Base-by-base conservation (phyloP, 2,797 vertebrate genomes). In the Pipistrellus nathusii region DNA sequence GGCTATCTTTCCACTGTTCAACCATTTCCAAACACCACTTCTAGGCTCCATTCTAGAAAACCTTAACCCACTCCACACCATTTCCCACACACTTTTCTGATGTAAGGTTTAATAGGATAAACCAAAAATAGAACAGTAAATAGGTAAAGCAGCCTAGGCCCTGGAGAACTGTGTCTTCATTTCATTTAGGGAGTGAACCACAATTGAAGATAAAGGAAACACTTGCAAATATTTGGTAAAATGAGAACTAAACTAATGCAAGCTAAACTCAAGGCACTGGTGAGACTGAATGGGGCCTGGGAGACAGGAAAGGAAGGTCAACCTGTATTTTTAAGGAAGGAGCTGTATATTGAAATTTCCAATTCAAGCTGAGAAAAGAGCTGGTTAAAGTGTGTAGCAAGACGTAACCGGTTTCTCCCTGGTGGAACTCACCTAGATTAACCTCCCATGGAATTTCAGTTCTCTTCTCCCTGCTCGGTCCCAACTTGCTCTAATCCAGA, bases 151-250 rank as follows among this genome's bases (percentile, higher is more conserved):
- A 87, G 35, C 20, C 64, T 51, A 62, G 46, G 55, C 72, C 53
- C 59, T 85, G 88, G 64, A 93, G 69, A 96, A 91, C 62, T 11
- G 1, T 23, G 17, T 76, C 59, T 80, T 88, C n/a, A n/a, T 62
- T 87, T 83, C 68, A 88, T 77, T 57, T 72, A 23, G 35, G 35
- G 68, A 85, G 23, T 41, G 55, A 92, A 77, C 85, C 44, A 53
- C 68, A 69, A 72, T 15, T 35, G 75, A 84, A 90, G 83, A 84
- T 53, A 76, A 87, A 94, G 17, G 53, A 94, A 96, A 94, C 32
- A 80, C 62, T 84, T 85, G 66, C 32, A 32, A 83, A 94, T 75
- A 35, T 20, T 72, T 23, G 27, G 83, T 35, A 81, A 85, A 84
- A 69, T 48, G 51, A 21, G 21, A 75, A 41, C 35, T 84, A 76